These are phyloP conservation scores for Scomber colias DNA, from an alignment of 2,113 vertebrate genomes.

Conservation along the genomic window DNA sequence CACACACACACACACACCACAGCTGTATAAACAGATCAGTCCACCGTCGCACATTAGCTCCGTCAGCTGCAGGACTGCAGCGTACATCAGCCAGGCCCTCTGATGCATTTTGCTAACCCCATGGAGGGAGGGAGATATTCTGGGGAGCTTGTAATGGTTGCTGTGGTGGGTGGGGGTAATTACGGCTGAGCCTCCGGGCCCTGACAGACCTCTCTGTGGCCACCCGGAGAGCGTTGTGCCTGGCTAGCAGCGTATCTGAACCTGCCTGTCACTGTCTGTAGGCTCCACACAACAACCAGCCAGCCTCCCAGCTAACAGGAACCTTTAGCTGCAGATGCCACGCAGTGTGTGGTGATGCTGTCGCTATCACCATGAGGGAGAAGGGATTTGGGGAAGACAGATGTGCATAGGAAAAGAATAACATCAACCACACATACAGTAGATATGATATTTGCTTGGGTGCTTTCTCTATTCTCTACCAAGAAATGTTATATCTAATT, in stretches of 20 bases:
- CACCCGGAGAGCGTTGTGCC: conserved; percentile 53
- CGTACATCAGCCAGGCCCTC: conserved; percentile 29
- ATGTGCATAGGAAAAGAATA: conserved; percentile 20
- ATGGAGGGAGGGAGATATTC: conserved; percentile 45
- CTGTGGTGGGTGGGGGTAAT: conserved; percentile 53
- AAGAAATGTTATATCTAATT: neutral
- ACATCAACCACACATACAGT: neutral
- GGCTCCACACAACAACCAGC: conserved; percentile 35
- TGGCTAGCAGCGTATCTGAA: conserved; percentile 30
- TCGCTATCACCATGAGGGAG: conserved; percentile 22
- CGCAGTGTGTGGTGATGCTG: conserved; percentile 50
- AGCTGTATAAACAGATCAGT: conserved; percentile 67
- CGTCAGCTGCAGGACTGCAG: conserved; percentile 46
- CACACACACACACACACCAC: conserved; percentile 54
- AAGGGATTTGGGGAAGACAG: conserved; percentile 23
- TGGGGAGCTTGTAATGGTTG: conserved; percentile 44
- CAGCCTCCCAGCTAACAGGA: conserved; percentile 57
- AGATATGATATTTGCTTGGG: neutral
- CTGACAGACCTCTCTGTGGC: conserved; percentile 56
- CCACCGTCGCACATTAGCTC: conserved; percentile 46
- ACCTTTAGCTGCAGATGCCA: conserved; percentile 74
- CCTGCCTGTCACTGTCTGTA: conserved; percentile 55
- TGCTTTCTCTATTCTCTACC: neutral
- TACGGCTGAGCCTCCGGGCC: conserved; percentile 45
- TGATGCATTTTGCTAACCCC: conserved; percentile 43